Evolutionary conservation across 2,113 vertebrate genomes (phyloP), one percentile per base, ranked within the genome.

Genomic region (human (Homo sapiens)): DNA sequence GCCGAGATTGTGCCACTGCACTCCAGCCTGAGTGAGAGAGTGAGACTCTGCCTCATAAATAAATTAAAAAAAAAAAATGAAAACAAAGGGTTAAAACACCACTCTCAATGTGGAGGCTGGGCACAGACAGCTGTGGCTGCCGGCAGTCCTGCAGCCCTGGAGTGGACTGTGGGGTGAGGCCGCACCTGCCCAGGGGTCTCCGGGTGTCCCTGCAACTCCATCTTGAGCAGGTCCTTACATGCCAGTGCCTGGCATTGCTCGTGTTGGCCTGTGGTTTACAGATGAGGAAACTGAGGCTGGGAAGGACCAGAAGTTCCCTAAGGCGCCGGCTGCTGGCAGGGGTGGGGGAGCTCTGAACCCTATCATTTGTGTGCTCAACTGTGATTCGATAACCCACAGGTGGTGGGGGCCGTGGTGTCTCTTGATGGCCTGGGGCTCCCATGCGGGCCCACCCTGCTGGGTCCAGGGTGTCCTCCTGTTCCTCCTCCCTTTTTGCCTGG

Each of bases 231-330:
- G 17, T 8, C n/a, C 70, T n/a, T 22, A 7, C 55, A 12, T 0
- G 1, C 17, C 32, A n/a, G 52, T 32, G 59, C 76, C 38, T 0
- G 0, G 20, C 1, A 0, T 52, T 4, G 1, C 35, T 61, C 8
- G 9, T 43, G 25, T 82, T 22, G 40, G 48, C 64, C 38, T 38
- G 40, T 3, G 40, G 64, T 68, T 80, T 72, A 59, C n/a, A 22
- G n/a, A 22, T 40, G 1, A 72, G 70, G 70, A 40, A 38, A n/a
- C 70, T 0, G 18, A 72, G 70, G 8, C 70, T 72, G n/a, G n/a
- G 70, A 38, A 72, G 70, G 70, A 35, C 18, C 16, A 4, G 17
- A 70, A 70, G 8, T n/a, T 70, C 66, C 66, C 8, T 9, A 70
- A 70, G 66, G 35, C 6, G 3, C 66, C 17, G 17, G 35, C 17